A percentile compares a stretch with the other conserved stretches of the same genome.
Conservation (phyloP, 2,113 vertebrate genomes). For the Ibidorhyncha struthersii region DNA sequence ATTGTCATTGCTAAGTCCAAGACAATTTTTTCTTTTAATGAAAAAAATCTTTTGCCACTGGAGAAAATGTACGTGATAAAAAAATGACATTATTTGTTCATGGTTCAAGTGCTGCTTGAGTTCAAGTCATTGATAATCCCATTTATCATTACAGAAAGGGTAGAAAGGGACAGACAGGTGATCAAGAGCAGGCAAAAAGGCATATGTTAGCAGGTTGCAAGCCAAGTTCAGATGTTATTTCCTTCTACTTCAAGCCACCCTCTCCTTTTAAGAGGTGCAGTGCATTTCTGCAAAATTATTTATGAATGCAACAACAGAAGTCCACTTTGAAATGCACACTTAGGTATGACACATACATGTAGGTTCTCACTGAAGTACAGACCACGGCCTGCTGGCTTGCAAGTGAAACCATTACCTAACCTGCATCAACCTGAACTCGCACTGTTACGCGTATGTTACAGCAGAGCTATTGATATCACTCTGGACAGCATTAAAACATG, state of each 20-base stretch:
- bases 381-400: not conserved
- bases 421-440: fast-evolving
- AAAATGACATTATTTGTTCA: not conserved
- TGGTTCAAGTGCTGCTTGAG: not conserved
- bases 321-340: not conserved
- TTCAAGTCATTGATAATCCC: not conserved
- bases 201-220: not conserved
- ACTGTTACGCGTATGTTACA: fast-evolving
- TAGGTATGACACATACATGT: not conserved
- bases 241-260: not conserved
- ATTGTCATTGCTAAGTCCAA: not conserved
- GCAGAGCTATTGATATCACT: not conserved
- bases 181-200: not conserved
- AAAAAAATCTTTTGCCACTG: not conserved
- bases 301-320: not conserved
- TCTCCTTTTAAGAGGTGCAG: not conserved
- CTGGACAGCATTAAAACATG: not conserved
- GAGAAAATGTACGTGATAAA: not conserved
- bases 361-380: not conserved
- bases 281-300: not conserved
- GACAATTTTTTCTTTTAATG: not conserved
- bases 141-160: not conserved
- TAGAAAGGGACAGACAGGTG: not conserved
- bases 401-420: not conserved
- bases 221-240: not conserved